phyloP scores from a whole-genome alignment of 1,140 invertebrate genomes.

The Pogonomyrmex californicus region DNA sequence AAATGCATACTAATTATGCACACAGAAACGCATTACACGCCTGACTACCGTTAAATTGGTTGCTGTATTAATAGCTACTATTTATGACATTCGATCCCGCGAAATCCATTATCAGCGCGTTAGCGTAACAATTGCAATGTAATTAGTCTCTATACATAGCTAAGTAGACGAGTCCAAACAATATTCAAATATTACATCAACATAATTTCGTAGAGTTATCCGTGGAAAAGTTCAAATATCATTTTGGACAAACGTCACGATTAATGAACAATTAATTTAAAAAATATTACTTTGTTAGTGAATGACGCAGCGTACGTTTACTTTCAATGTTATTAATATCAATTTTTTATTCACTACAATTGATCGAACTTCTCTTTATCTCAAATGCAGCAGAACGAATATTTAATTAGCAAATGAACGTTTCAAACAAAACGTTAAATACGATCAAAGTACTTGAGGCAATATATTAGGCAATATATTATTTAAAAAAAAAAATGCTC shows the following conservation, averaged over 20 bases:
- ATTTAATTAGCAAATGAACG: slow-evolving; percentile 43
- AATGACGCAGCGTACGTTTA: neutral
- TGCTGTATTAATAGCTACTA: slow-evolving; percentile 31
- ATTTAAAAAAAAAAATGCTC: neutral
- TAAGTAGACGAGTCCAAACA: neutral
- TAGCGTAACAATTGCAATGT: slow-evolving; percentile 36
- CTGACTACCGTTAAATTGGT: slow-evolving; percentile 24
- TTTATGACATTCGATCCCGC: slow-evolving; percentile 30
- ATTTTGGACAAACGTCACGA: neutral
- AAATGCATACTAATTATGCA: slow-evolving; percentile 31
- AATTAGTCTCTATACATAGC: slow-evolving; percentile 34
- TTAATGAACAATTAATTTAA: slow-evolving; percentile 1
- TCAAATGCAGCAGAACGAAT: slow-evolving; percentile 2
- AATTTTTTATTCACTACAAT: slow-evolving; percentile 12
- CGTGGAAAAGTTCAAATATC: neutral
- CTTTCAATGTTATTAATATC: slow-evolving; percentile 2
- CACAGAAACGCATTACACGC: neutral
- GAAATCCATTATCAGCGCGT: slow-evolving; percentile 33
- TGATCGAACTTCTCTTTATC: neutral
- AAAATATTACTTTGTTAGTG: neutral
- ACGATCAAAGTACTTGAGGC: slow-evolving; percentile 15
- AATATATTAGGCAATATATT: neutral
- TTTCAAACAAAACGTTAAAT: neutral
- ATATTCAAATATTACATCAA: slow-evolving; percentile 19
- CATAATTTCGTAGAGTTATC: neutral